Base-by-base conservation (phyloP, 2,888 invertebrate genomes). In the Emesis furor region DNA sequence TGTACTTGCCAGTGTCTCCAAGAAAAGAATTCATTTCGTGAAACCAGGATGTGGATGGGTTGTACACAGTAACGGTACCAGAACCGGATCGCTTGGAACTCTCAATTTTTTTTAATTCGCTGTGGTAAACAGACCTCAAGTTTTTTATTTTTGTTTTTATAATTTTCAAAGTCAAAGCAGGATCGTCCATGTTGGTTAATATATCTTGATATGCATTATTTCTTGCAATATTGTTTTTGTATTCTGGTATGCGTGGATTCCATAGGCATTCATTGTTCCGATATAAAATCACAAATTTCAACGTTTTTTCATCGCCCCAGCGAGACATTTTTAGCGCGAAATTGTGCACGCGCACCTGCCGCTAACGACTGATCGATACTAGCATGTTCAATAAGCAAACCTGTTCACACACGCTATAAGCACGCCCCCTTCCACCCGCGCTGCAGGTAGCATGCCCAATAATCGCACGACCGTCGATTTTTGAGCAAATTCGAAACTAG, bases 201-300 rank as follows among this genome's bases (percentile, higher is more conserved):
- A 82, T 78, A 71, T 75, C 85, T 69, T 78, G 42, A 39, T 82
- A 81, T 10, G 84, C 84, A 85, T 87, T 87, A 83, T 87, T 87
- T 79, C 85, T n/a, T 73, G 79, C 84, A 79, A 85, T 78, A 77
- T 87, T 87, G 67, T 87, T 87, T 87, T 87, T 87, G 65, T 74
- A 74, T 24, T 17, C 10, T 2, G 62, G 62, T 8, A 30, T 24
- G 30, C 12, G 62, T 35, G 59, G 7, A 8, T 62, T 62, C 62
- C 74, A 74, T 8, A 74, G 39, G 7, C 62, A 59, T 81, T 74
- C 74, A 12, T 74, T 10, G 17, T 17, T 74, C 32, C 68, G 7
- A 67, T 68, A 85, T 6, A 24, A 73, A 71, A 32, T 68, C 76
- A 35, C 35, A 35, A 35, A 35, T 5, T 5, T 3, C 35, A 35